Evolutionary conservation across 2,888 invertebrate species (phyloP), one percentile per base, ranked within the genome.

Genomic region (Drosophila sordidapex): DNA sequence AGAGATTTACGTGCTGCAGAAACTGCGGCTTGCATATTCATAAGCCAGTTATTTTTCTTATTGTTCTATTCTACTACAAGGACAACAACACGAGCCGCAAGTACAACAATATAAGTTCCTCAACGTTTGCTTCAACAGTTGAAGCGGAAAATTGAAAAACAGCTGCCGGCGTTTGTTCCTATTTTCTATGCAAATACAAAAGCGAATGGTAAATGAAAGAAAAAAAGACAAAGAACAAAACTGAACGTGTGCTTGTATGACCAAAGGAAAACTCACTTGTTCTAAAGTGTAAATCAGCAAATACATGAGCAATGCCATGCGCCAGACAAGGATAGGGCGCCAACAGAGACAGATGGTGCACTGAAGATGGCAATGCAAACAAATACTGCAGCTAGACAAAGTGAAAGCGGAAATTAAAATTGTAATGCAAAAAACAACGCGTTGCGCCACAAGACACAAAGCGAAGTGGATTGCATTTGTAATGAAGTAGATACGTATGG

Each of bases 401-500:
- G 87, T 89, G 85, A 84, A 87, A 84, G 76, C 90, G 90, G 87
- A 87, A 87, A 90, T 90, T 89, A 87, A 90, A 87, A 87, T 81
- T 87, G 89, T 82, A 87, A 74, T 89, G 89, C 83, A 84, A 81
- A 90, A 74, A 65, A 69, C 57, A 66, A 63, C 62, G 67, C 77
- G 66, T 59, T 52, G 56, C 65, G 59, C 63, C 70, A 74, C 67
- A 76, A 61, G 54, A 73, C 67, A 74, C 67, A 82, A 27, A 54
- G n/a, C 36, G 66, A 36, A 83, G 59, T 64, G 69, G 76, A 65
- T 69, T 75, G 83, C 86, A 78, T 72, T 83, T 63, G 75, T 85
- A 85, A 90, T 90, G 87, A 83, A 86, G 69, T 70, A 78, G 65
- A 74, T 74, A 75, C 65, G 58, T 54, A 61, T 31, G 48, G 15